phyloP scores from a whole-genome alignment of 2,888 invertebrate species.

The Hecatera dysodea region DNA sequence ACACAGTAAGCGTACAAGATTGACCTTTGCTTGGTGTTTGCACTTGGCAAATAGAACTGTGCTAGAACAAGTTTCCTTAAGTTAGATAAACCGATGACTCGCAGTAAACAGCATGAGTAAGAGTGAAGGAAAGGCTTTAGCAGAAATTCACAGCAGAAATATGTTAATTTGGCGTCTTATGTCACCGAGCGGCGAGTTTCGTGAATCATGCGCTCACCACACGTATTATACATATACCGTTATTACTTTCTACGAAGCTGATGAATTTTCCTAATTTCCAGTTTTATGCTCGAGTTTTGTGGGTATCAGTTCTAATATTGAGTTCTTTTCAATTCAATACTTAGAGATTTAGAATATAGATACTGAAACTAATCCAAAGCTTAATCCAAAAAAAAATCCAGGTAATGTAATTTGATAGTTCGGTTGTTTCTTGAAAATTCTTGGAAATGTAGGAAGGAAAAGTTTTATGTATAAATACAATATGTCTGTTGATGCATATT shows the following conservation, averaged over 20 bases:
- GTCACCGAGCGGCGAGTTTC: conserved; percentile 83
- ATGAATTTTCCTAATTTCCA: conserved; percentile 73
- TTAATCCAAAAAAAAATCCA: not conserved
- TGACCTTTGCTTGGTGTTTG: conserved; percentile 46
- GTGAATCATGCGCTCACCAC: conserved; percentile 85
- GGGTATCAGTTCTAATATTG: conserved; percentile 7
- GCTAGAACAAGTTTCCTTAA: conserved; percentile 63
- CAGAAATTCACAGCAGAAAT: conserved; percentile 78
- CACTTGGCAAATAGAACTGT: conserved; percentile 56
- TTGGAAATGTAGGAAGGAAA: conserved; percentile 32
- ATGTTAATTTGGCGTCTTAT: conserved; percentile 89
- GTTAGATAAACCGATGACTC: conserved; percentile 70
- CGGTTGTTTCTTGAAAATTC: not conserved
- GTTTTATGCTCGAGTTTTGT: conserved; percentile 55
- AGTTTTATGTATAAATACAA: conserved; percentile 37
- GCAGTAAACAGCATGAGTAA: conserved; percentile 77
- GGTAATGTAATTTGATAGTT: not conserved
- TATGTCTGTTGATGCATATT: conserved; percentile 36
- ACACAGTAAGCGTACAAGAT: conserved; percentile 32
- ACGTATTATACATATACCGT: conserved; percentile 82
- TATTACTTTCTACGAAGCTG: conserved; percentile 87
- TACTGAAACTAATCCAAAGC: not conserved
- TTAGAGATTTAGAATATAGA: too few species aligned
- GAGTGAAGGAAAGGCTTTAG: conserved; percentile 82
- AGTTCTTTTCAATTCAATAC: too few species aligned